A percentile compares a stretch with the other conserved stretches of the same genome.
phyloP scores from a whole-genome alignment of 2,113 vertebrate genomes.

The cattle (Bos taurus) region ARS-UCD2.0 NC_037348.1:14904501-14905000 shows the following conservation, averaged over 20 bases:
- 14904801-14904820: neutral
- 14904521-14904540: neutral
- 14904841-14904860: neutral
- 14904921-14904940: neutral
- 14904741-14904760: neutral
- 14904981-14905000: neutral
- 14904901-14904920: neutral
- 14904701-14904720: neutral
- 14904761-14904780: neutral
- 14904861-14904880: neutral
- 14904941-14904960: neutral
- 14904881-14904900: neutral
- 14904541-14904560: neutral
- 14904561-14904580: neutral
- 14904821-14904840: too few relatives aligned
- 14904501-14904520: neutral
- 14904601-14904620: neutral
- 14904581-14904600: neutral
- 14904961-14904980: neutral
- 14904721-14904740: neutral
- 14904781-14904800: neutral
- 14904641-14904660: neutral
- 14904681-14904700: neutral
- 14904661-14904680: accelerated
- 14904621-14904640: neutral